Percentiles rank a stretch among this genome's conserved stretches.
Evolutionary conservation across 1,140 invertebrate genomes (phyloP).

Genomic region (Pseudomyrmex sp.): DNA sequence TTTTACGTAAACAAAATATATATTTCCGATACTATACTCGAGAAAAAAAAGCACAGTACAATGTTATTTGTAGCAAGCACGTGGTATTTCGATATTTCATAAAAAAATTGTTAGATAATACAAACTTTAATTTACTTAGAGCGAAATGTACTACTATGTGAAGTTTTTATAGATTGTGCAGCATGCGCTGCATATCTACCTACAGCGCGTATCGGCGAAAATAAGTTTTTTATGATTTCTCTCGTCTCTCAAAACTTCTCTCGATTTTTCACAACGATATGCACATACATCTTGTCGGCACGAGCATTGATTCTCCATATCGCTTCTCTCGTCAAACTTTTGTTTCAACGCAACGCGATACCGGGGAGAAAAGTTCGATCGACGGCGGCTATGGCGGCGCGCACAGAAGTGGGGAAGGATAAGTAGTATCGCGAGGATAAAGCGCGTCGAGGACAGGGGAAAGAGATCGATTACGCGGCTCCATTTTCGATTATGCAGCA

Average conservation of each 20-base stretch:
- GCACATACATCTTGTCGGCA: conserved; percentile 23
- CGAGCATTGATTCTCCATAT: conserved; percentile 56
- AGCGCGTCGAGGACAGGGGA: conserved; percentile 13
- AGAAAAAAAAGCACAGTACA: too few species aligned
- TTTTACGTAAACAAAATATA: conserved; percentile 3
- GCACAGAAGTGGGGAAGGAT: background rate
- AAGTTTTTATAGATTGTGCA: background rate
- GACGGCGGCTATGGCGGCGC: too few species aligned
- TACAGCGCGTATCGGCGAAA: background rate
- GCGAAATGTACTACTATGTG: too few species aligned
- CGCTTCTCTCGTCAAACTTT: conserved; percentile 27
- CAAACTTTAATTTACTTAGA: too few species aligned
- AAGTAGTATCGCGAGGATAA: conserved; percentile 49
- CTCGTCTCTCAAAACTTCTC: background rate
- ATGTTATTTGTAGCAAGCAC: too few species aligned
- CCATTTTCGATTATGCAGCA: conserved; percentile 59
- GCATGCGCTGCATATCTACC: too few species aligned
- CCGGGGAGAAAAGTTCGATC: conserved; percentile 44
- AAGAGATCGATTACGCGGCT: conserved; percentile 54
- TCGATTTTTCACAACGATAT: conserved; percentile 23
- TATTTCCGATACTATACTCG: too few species aligned
- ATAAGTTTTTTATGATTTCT: conserved; percentile 11
- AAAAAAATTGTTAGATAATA: too few species aligned
- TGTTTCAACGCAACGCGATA: conserved; percentile 55
- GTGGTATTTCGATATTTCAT: too few species aligned